These are phyloP conservation scores for Turnix velox DNA, from an alignment of 2,113 vertebrate genomes.

Conservation along the genomic window DNA sequence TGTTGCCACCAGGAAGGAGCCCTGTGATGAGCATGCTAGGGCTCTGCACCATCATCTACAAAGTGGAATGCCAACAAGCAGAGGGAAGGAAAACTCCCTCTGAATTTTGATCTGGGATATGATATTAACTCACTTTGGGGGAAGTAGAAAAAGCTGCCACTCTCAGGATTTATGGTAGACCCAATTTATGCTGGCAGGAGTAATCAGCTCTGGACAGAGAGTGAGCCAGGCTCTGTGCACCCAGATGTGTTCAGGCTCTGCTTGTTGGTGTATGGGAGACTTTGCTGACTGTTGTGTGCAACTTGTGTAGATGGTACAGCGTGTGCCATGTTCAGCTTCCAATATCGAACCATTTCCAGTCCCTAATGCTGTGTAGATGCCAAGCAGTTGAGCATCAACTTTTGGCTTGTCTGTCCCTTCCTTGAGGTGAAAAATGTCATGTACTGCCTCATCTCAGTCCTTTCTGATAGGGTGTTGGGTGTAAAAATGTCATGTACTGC, in stretches of 20 bases:
- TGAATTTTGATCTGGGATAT: not conserved
- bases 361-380: not conserved
- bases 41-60: not conserved
- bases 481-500: not conserved
- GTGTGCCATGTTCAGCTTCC: not conserved
- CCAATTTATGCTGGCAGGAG: rapidly evolving
- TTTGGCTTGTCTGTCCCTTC: not conserved
- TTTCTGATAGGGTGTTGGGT: no score
- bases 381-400: not conserved
- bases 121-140: not conserved
- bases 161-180: not conserved
- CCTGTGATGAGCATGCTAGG: no score
- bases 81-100: not conserved
- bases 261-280: not conserved
- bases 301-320: not conserved
- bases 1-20: not conserved
- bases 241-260: not conserved
- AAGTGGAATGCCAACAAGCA: not conserved
- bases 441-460: not conserved
- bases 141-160: not conserved
- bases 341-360: not conserved
- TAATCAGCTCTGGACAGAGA: not conserved
- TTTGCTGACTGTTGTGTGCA: not conserved
- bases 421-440: not conserved
- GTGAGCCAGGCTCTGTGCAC: not conserved